Evolutionary conservation across 2,797 vertebrate species (phyloP), one percentile per base, ranked within the genome.

Genomic region (Lacerta viridis): DNA sequence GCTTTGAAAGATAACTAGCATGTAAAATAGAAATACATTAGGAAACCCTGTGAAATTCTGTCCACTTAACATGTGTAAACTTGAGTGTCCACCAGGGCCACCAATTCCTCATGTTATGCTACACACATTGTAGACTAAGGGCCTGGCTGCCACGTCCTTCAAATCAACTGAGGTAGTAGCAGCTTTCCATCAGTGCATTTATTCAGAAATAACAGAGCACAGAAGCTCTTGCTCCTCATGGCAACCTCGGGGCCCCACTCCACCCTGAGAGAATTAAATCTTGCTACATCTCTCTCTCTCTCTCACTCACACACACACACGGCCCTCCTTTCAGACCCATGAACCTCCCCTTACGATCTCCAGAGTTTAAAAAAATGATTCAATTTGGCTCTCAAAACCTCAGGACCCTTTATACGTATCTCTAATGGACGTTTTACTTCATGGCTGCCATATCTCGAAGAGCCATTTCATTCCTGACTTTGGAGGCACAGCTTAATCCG

Each of bases 101-200:
- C 29, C 29, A 6, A 81, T 39, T 39, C 25, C 25, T 11, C 13
- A 9, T 68, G 7, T 18, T 43, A 64, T 64, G 50, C 61, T 64
- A 64, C 20, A 64, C 25, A 18, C 25, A 29, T 13, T 3, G 20
- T 39, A 41, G 5, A 6, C 10, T 7, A 3, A 39, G 2, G 50
- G 29, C 15, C 61, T 82, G 36, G 41, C 11, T 25, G n/a, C 27
- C 46, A 33, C 7, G 1, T 20, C 59, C 13, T 75, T 61, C 11
- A 23, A 81, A 80, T 50, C 8, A 20, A 46, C 29, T 5, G 84
- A 86, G 78, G 88, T 80, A 82, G 77, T n/a, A 68, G 13, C 7
- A 71, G 33, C 8, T 55, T 75, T 39, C n/a, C 3, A 85, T 74
- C 86, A 87, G 79, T 89, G 59, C 61, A 41, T 81, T 81, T 85